Conservation (phyloP, 1,140 invertebrate genomes). For the Heterodera schachtii region DNA sequence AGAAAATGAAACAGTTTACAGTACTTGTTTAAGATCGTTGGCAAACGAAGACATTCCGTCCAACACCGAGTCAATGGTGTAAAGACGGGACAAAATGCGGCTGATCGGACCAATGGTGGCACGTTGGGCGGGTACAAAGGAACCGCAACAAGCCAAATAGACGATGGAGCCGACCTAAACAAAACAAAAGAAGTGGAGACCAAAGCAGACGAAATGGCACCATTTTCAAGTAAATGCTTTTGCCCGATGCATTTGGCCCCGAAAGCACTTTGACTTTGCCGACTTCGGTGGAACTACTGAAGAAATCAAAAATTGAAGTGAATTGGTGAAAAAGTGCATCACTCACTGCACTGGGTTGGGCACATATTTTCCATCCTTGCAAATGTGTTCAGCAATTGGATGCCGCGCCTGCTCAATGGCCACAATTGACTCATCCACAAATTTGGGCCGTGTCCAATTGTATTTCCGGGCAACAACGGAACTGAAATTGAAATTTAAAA, state of each 20-base stretch:
- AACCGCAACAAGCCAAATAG: constrained; percentile 84
- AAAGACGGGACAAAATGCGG: constrained; percentile 77
- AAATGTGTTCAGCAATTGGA: constrained; percentile 51
- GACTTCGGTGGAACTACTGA: constrained; percentile 49
- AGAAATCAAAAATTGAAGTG: not conserved
- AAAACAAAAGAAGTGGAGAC: constrained; percentile 25
- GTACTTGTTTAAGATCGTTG: constrained; percentile 80
- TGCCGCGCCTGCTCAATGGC: constrained; percentile 52
- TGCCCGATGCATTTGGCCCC: constrained; percentile 86
- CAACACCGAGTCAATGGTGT: constrained; percentile 77
- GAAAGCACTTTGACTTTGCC: constrained; percentile 79
- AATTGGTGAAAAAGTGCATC: not conserved
- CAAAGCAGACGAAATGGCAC: constrained; percentile 62
- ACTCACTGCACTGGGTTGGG: constrained; percentile 55
- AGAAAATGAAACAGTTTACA: constrained; percentile 15
- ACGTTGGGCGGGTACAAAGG: constrained; percentile 80
- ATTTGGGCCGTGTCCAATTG: constrained; percentile 58
- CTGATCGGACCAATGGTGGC: constrained; percentile 76
- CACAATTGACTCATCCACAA: constrained; percentile 56
- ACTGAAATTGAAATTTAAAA: not conserved
- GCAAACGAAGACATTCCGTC: constrained; percentile 82
- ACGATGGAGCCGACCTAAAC: constrained; percentile 74
- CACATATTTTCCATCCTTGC: constrained; percentile 41
- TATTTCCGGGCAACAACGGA: constrained; percentile 57
- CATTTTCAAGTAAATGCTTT: constrained; percentile 87